Percentiles rank a stretch among this genome's conserved stretches.
phyloP scores from a whole-genome alignment of 2,888 invertebrate species.

The Drosophila monieri region DNA sequence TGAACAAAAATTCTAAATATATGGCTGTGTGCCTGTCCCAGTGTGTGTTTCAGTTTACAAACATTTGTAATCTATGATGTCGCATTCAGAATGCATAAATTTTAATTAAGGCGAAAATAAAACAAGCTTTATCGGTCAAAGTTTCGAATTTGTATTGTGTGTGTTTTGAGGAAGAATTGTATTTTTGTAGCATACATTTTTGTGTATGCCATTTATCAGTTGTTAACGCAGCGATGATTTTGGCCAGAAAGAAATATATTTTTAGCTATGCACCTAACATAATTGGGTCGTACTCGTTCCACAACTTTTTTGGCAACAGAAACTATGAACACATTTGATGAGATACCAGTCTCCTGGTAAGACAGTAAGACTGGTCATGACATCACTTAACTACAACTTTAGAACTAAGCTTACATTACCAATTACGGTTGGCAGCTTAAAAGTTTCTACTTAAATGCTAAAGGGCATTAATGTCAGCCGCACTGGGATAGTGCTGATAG shows the following conservation, averaged over 20 bases:
- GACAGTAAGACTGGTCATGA: constrained; percentile 36
- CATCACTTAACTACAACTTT: constrained; percentile 31
- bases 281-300: constrained; percentile 11
- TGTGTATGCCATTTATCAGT: constrained; percentile 47
- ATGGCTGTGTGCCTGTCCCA: constrained; percentile 8
- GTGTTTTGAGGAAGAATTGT: constrained; percentile 8
- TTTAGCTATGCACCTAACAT: constrained; percentile 1
- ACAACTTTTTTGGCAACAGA: constrained; percentile 43
- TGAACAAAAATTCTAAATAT: constrained; percentile 23
- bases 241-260: constrained; percentile 25
- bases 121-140: constrained; percentile 29
- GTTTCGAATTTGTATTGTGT: constrained; percentile 28
- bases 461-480: constrained; percentile 5
- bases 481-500: not conserved
- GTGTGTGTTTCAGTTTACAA: constrained; percentile 1
- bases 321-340: constrained; percentile 51
- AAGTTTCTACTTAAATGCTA: constrained; percentile 14
- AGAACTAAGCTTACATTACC: constrained; percentile 38
- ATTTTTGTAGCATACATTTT: constrained; percentile 15
- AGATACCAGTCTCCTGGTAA: not conserved
- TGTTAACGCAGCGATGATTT: constrained; percentile 39
- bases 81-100: constrained; percentile 64
- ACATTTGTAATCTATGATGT: constrained; percentile 58
- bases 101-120: constrained; percentile 65
- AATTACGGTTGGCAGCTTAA: constrained; percentile 28